Base-by-base conservation (phyloP, 2,113 vertebrate genomes). In the Crotalus tigris region DNA sequence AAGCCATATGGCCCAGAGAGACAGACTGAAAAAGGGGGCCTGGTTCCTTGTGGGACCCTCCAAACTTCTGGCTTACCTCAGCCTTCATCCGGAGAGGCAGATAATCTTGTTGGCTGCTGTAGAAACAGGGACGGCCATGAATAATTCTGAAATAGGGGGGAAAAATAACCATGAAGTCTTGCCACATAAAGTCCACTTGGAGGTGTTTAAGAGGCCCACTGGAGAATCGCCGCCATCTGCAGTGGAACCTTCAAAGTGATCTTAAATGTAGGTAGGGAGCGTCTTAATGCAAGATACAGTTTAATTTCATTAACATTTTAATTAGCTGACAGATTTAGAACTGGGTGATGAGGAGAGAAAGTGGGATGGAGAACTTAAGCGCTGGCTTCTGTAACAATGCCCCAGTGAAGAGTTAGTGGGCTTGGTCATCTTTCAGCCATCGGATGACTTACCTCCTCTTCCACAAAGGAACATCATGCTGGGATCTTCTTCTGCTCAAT, bases 1-100 rank as follows among this genome's bases (percentile, higher is more conserved):
- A 29, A 1, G 17, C 92, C 94, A 93, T 92, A 93, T 94, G 94
- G 94, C 90, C 92, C 54, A 3, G 12, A 26, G 69, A 88, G 46
- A 24, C 86, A 64, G 69, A 39, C 3, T 8, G 55, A 10, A 3
- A 0, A 3, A 49, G 17, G 15, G 51, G 54, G 23, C 23, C 12
- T 33, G 33, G 53, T 4, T 17, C 26, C 33, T 46, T 87, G 29
- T 39, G 39, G 75, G 87, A 33, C 23, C 53, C 57, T 54, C 87
- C 89, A 59, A 91, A 91, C 90, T 91, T 44, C 87, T 86, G 90
- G 21, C 90, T 46, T 87, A 39, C 85, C 39, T 89, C 29, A 26
- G 29, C 24, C 26, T n/a, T 88, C 24, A 44, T 57, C 15, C n/a
- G 33, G n/a, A 88, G 23, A 85, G 87, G n/a, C 64, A 46, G 69